Percentiles rank a stretch among this genome's conserved stretches.
Evolutionary conservation across 2,888 invertebrate genomes (phyloP).

Genomic region (Colletes collaris): DNA sequence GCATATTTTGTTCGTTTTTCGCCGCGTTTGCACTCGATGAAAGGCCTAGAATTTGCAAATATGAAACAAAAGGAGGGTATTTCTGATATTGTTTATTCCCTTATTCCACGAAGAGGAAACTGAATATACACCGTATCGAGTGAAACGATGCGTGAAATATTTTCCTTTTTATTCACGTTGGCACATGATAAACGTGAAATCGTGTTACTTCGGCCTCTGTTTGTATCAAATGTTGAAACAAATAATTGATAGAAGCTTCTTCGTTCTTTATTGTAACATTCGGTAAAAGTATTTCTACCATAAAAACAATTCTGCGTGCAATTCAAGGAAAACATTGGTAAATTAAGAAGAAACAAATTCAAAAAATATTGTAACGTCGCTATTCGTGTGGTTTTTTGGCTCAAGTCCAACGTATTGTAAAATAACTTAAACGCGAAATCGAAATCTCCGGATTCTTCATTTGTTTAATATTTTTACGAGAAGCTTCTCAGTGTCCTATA

Average conservation of each 20-base stretch:
- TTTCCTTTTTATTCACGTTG: neutral
- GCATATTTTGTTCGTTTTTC: neutral
- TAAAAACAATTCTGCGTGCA: neutral
- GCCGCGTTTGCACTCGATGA: neutral
- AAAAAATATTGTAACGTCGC: neutral
- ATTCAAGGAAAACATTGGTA: neutral
- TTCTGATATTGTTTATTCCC: no score
- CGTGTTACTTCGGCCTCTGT: no score
- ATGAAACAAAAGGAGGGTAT: neutral
- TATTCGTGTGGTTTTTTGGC: neutral
- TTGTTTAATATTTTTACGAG: no score
- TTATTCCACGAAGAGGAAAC: neutral
- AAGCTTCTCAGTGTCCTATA: no score
- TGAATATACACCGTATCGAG: neutral
- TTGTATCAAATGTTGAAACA: no score
- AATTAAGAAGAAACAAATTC: neutral
- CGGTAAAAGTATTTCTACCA: neutral
- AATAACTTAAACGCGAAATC: neutral
- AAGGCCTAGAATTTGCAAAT: constrained; percentile 5
- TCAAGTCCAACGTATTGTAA: neutral
- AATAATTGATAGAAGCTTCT: no score
- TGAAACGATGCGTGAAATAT: constrained; percentile 3
- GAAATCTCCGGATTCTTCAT: no score
- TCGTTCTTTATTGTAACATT: neutral
- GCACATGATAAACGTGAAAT: no score